These are phyloP conservation scores for Oncorhynchus keta DNA, from an alignment of 2,113 vertebrate genomes.

Conservation along the genomic window DNA sequence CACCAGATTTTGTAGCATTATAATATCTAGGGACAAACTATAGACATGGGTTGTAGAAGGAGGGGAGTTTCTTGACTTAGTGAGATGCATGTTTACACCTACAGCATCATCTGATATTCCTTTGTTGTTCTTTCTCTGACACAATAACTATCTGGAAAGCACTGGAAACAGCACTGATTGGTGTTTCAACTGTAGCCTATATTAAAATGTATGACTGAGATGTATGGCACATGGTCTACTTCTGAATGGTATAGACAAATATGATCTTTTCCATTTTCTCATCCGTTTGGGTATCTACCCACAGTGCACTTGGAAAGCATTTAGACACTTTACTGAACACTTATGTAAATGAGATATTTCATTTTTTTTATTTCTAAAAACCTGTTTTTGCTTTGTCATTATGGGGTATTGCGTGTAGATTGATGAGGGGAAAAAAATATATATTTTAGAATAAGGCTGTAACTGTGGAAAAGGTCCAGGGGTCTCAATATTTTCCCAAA, in stretches of 20 bases:
- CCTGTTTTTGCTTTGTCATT: no score
- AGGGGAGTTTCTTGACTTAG: background rate
- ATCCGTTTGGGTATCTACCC: background rate
- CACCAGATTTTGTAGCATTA: background rate
- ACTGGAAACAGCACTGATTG: conserved; percentile 31
- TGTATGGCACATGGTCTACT: conserved; percentile 8
- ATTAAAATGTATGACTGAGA: conserved; percentile 29
- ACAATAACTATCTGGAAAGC: conserved; percentile 47
- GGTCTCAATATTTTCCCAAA: background rate
- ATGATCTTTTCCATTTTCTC: conserved; percentile 18
- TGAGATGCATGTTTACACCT: background rate
- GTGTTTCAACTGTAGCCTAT: conserved; percentile 58
- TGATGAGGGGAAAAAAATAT: no score
- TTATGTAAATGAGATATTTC: no score
- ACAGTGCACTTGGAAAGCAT: no score
- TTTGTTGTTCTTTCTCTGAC: background rate
- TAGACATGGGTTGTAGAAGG: background rate
- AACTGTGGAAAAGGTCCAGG: no score
- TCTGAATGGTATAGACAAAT: conserved; percentile 2
- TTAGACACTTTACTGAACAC: no score
- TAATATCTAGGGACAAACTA: background rate
- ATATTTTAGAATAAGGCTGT: no score
- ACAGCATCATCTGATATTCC: background rate
- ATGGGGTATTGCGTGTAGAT: no score
- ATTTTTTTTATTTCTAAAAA: no score